Conservation (phyloP, 2,888 invertebrate species). For the Sarcophaga caerulescens region DNA sequence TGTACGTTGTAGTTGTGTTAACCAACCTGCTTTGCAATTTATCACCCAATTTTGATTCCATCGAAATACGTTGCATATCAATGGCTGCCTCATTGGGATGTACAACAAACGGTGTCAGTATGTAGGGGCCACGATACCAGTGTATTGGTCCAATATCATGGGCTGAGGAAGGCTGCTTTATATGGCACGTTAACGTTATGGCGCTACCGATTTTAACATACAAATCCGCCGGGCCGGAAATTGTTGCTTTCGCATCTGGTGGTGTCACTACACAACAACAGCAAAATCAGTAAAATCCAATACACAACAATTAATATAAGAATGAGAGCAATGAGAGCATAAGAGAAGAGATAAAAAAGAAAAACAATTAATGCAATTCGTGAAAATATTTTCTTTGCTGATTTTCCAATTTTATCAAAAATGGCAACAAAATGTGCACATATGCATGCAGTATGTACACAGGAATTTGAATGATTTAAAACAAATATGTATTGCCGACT, state of each 20-base stretch:
- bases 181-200: constrained; percentile 87
- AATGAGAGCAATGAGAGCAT: constrained; percentile 1
- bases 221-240: constrained; percentile 86
- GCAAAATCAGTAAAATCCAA: constrained; percentile 47
- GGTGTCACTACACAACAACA: constrained; percentile 76
- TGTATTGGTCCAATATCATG: constrained; percentile 88
- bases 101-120: constrained; percentile 79
- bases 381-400: constrained; percentile 16
- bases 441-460: no score
- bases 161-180: constrained; percentile 84
- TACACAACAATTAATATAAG: constrained; percentile 29
- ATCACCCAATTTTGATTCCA: constrained; percentile 82
- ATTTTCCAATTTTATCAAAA: constrained; percentile 10
- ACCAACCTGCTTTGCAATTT: constrained; percentile 86
- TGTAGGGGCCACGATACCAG: constrained; percentile 85
- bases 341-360: background rate
- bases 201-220: constrained; percentile 89
- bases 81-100: constrained; percentile 80
- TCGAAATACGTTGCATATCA: constrained; percentile 80
- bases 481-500: no score
- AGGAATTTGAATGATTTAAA: no score
- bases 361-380: constrained; percentile 43
- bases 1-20: background rate
- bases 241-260: constrained; percentile 86
- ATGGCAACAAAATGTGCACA: constrained; percentile 24